phyloP scores from a whole-genome alignment of 92 coral and sea anemone genomes.

The Desmophyllum pertusum region DNA sequence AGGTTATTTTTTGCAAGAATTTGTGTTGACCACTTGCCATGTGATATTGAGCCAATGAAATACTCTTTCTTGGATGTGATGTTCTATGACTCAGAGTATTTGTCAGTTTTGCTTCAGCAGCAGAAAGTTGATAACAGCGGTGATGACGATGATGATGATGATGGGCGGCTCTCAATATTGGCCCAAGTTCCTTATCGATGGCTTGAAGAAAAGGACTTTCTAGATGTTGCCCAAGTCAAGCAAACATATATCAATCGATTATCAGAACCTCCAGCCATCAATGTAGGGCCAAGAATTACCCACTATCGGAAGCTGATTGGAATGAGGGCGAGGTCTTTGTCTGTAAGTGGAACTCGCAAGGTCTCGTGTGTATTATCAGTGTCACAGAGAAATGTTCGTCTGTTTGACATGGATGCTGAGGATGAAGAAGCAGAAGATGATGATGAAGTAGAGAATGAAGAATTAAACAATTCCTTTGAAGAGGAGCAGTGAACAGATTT shows the following conservation, averaged over 20 bases:
- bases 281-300: slow-evolving; percentile 67
- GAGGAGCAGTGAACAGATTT: slow-evolving; percentile 7
- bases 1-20: slow-evolving; percentile 16
- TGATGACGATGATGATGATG: slow-evolving; percentile 30
- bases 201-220: slow-evolving; percentile 42
- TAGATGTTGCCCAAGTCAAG: slow-evolving; percentile 22
- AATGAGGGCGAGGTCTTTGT: slow-evolving; percentile 71
- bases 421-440: slow-evolving; percentile 94
- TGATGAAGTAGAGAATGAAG: slow-evolving; percentile 65
- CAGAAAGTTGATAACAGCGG: slow-evolving; percentile 32
- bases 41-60: slow-evolving; percentile 31
- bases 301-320: slow-evolving; percentile 80
- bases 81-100: slow-evolving; percentile 72
- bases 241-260: slow-evolving; percentile 19
- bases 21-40: slow-evolving; percentile 18
- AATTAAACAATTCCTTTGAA: slow-evolving; percentile 22
- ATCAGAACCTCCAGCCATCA: slow-evolving; percentile 36
- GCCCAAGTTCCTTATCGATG: slow-evolving; percentile 70
- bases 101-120: slow-evolving; percentile 71
- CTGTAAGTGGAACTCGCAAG: slow-evolving; percentile 94
- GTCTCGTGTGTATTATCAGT: slow-evolving; percentile 87
- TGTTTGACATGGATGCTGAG: slow-evolving; percentile 98
- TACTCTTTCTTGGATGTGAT: slow-evolving; percentile 50
- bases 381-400: slow-evolving; percentile 73
- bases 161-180: slow-evolving; percentile 47